Evolutionary conservation across 2,797 vertebrate genomes (phyloP).

Genomic region (Argentina silus): DNA sequence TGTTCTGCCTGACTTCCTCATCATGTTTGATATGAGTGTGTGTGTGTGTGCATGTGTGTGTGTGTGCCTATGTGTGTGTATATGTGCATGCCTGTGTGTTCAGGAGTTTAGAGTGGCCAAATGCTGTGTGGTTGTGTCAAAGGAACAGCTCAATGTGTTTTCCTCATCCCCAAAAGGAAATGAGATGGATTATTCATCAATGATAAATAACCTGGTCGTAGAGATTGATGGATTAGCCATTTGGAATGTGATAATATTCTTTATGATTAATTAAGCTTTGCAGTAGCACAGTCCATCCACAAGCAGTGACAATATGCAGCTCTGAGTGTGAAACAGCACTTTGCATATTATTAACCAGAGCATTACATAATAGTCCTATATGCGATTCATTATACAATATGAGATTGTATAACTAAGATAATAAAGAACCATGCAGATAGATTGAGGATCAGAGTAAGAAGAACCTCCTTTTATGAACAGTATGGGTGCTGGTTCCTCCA

Average conservation of each 20-base stretch:
- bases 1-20: not conserved
- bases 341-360: not conserved
- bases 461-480: not conserved
- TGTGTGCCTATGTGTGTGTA: not conserved
- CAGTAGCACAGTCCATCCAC: constrained; percentile 1
- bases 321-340: not conserved
- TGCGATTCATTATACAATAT: constrained; percentile 3
- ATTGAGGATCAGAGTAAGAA: constrained; percentile 5
- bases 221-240: not conserved
- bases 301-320: not conserved
- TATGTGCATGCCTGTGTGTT: not conserved
- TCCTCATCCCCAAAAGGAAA: not conserved
- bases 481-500: not conserved
- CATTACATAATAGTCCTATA: constrained; percentile 1
- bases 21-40: not conserved
- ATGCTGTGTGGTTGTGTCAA: not conserved
- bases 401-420: not conserved
- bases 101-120: not conserved
- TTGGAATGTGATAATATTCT: not conserved
- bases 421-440: too few relatives aligned
- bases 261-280: not conserved
- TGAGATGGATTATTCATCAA: not conserved
- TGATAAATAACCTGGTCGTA: not conserved
- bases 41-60: not conserved
- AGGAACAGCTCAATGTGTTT: not conserved